Conservation (phyloP, 2,888 invertebrate species). For the Drosophila neutralis region DNA sequence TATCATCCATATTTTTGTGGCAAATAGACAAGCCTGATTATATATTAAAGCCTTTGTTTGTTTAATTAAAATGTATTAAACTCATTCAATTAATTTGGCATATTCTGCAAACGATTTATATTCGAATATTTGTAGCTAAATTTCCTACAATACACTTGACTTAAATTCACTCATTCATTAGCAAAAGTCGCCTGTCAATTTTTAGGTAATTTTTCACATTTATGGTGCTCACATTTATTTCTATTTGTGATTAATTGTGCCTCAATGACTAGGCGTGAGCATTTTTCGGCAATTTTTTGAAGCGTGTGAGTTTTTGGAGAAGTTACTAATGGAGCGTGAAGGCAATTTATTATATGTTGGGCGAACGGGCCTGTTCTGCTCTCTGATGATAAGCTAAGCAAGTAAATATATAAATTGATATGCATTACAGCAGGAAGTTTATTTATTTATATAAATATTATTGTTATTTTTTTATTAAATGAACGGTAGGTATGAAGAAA, state of each 20-base stretch:
- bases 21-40: background rate
- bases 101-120: background rate
- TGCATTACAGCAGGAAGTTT: background rate
- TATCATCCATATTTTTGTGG: background rate
- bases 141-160: conserved; percentile 38
- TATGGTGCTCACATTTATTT: conserved; percentile 40
- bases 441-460: background rate
- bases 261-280: conserved; percentile 17
- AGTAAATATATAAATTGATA: background rate
- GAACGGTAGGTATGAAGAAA: too few species aligned
- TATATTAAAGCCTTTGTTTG: background rate
- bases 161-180: conserved; percentile 53
- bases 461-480: too few species aligned
- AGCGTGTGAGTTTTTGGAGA: conserved; percentile 34
- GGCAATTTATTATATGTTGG: conserved; percentile 35
- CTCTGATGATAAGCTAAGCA: conserved; percentile 9
- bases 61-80: background rate
- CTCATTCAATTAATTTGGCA: background rate
- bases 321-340: conserved; percentile 26
- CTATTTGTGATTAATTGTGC: conserved; percentile 67
- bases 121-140: background rate
- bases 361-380: conserved; percentile 8
- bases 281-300: conserved; percentile 22
- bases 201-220: conserved; percentile 68
- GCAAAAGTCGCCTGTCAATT: conserved; percentile 53